Evolutionary conservation across 2,113 vertebrate genomes (phyloP), one percentile per base, ranked within the genome.

Genomic region (Neolamprologus brichardi): DNA sequence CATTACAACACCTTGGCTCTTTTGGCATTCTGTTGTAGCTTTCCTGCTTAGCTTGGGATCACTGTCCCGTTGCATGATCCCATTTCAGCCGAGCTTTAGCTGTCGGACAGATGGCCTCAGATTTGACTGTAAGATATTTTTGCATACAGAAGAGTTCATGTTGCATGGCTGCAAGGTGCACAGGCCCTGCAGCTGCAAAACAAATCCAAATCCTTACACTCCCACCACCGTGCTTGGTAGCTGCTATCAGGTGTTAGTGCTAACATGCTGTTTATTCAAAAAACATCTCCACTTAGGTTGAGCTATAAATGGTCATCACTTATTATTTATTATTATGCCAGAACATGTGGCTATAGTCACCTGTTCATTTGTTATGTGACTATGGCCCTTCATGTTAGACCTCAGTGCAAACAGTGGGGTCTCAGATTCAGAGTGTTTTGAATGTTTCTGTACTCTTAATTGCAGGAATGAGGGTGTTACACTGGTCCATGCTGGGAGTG

Each of bases 401-500:
- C 3, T 75, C 23, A 12, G 23, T 25, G 15, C 25, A 49, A 46
- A 25, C 20, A 25, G 12, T 70, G 12, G 1, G 17, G 11, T 20
- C 11, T 20, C n/a, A 41, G 64, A 28, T 49, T 23, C 4, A 2
- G 8, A 54, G 51, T 56, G 32, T 80, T 56, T 56, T 80, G 32
- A 80, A 56, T 25, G 10, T 77, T 30, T 77, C 70, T 2, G 70
- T 49, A 37, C 41, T 67, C 58, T 81, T 72, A 87, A 89, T 78
- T 86, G 79, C 87, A 94, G 94, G 72, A 72, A 92, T 94, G 90
- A 92, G 82, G 92, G 17, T 90, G 81, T 7, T 54, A 17, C 82
- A 92, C 23, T 89, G 89, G 49, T 94, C 87, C 90, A 72, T 95
- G 86, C 84, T 96, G 90, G 92, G 90, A 75, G 32, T 92, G 46